Evolutionary conservation across 2,888 invertebrate genomes (phyloP), one percentile per base, ranked within the genome.

Genomic region (Zhuqinia jingwanae): DNA sequence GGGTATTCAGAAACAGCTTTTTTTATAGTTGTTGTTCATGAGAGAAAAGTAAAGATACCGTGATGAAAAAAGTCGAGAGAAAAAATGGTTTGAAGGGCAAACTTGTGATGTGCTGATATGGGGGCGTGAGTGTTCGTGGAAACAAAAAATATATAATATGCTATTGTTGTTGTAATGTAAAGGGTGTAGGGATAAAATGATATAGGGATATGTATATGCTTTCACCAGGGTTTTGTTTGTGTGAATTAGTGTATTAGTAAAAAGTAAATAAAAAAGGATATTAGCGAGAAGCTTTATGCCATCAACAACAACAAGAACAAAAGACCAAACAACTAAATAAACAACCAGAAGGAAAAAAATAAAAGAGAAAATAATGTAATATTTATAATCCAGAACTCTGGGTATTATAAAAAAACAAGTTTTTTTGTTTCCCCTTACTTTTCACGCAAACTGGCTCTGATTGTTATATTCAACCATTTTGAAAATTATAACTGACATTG

Each of bases 401-500:
- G n/a, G n/a, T n/a, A n/a, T n/a, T 70, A 36, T 73, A 36, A 22
- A 53, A 25, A 17, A 77, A 77, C 58, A 73, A 81, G 58, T 73
- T 73, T 81, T 30, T 6, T 70, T 42, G 30, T 22, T 47, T 22
- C 47, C 27, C 15, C n/a, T 42, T 50, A 36, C 36, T 75, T 60
- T 83, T 58, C 50, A 68, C 76, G 58, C 47, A 60, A 60, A 73
- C n/a, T 36, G 36, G 65, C 68, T 77, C 53, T 63, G 77, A 77
- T 50, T 84, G 65, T 42, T 76, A 25, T 84, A 30, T 47, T 65
- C 77, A 77, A 30, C 30, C 50, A 50, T 30, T 84, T 84, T 60
- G 65, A 77, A 83, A 77, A 84, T 68, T 25, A 63, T 65, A 84
- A 68, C 63, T 50, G 84, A 84, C 82, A 70, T 83, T 50, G 84